Base-by-base conservation (phyloP, 2,113 vertebrate species). In the Monarcha castaneiventris region DNA sequence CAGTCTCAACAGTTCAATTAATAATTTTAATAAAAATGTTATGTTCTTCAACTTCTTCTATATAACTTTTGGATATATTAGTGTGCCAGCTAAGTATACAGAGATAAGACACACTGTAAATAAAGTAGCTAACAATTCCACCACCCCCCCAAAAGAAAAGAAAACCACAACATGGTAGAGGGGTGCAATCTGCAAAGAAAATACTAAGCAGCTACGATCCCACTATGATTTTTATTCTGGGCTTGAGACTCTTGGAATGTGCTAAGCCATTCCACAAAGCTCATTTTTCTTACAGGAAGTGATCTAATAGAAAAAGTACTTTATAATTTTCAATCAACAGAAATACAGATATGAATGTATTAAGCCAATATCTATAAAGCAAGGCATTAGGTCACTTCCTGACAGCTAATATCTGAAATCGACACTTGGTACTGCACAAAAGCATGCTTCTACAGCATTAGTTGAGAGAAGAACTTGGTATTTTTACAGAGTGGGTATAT, bases 301-400 rank as follows among this genome's bases (percentile, higher is more conserved):
- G 93, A 96, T 69, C 89, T 96, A 94, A 95, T 51, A 92, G 82
- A 93, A 83, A 76, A 96, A 96, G 92, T 92, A 97, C 93, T 96
- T 91, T 33, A 87, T 35, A 67, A 71, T 91, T 96, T 96, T 96
- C 92, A 94, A 96, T 96, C 90, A 94, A 97, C 76, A 96, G 86
- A 96, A 96, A 97, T 92, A 94, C 90, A 87, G 90, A 96, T 95
- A 96, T 95, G 96, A 97, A 91, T 87, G 92, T 89, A 96, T 91
- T 93, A 93, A 87, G 80, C 66, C 80, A 92, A 13, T 95, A 96
- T 93, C 93, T 94, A 51, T 80, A 89, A 91, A 93, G 88, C 92
- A 97, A 97, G 94, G 86, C 94, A 87, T 97, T 84, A 96, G 59
- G 55, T 96, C 96, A 97, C 93, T 97, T 97, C 96, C 96, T 94